Conservation (phyloP, 1,140 invertebrate genomes). For the Trichonephila clavipes region DNA sequence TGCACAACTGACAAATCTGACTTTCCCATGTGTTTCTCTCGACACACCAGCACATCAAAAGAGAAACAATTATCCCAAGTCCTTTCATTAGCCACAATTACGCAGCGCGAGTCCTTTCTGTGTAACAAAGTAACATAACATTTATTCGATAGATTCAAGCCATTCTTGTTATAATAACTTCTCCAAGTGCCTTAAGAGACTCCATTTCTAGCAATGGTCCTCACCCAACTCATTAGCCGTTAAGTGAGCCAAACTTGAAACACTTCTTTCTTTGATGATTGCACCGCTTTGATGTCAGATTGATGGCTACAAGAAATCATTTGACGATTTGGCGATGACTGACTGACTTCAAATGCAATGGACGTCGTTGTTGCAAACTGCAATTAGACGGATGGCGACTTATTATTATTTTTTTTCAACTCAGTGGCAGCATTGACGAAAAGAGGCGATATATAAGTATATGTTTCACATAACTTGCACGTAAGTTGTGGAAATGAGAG, state of each 20-base stretch:
- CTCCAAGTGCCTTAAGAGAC: neutral
- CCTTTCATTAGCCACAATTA: neutral
- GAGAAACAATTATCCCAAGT: neutral
- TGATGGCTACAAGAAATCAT: constrained; percentile 16
- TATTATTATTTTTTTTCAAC: neutral
- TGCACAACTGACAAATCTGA: too few species aligned
- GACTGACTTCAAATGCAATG: constrained; percentile 16
- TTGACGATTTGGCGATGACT: neutral
- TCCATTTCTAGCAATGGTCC: neutral
- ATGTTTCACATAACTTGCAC: constrained; percentile 34
- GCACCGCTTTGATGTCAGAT: constrained; percentile 34
- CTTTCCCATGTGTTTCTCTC: too few species aligned
- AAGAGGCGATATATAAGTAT: constrained; percentile 38
- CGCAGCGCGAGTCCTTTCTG: neutral
- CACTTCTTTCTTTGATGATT: neutral
- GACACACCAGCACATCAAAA: too few species aligned
- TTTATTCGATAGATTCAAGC: constrained; percentile 38
- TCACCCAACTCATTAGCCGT: constrained; percentile 4
- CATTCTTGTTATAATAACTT: constrained; percentile 26
- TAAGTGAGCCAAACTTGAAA: constrained; percentile 3
- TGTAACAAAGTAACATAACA: neutral
- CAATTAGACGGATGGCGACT: constrained; percentile 3
- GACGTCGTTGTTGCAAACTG: neutral
- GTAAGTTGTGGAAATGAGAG: constrained; percentile 30
- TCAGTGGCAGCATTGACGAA: constrained; percentile 7